phyloP scores from a whole-genome alignment of 2,888 invertebrate species.

The Stenoptilia bipunctidactyla region DNA sequence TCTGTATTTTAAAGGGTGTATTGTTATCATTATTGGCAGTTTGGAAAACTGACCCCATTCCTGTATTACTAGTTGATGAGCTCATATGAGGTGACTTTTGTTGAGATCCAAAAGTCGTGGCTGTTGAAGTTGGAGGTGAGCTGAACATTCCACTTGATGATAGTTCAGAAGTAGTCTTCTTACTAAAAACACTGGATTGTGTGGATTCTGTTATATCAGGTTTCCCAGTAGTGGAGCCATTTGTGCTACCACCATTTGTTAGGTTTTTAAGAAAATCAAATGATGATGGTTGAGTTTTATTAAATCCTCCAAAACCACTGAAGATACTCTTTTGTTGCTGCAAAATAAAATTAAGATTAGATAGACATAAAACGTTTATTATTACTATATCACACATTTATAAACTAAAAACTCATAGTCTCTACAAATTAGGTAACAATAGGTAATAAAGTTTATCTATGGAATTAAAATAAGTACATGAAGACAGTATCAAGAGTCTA shows the following conservation, averaged over 20 bases:
- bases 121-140: background rate
- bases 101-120: background rate
- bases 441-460: too few species aligned
- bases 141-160: slow-evolving; percentile 34
- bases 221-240: slow-evolving; percentile 31
- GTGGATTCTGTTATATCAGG: slow-evolving; percentile 27
- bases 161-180: slow-evolving; percentile 21
- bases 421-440: too few species aligned
- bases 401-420: too few species aligned
- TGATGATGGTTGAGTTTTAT: slow-evolving; percentile 60
- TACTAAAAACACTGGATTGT: slow-evolving; percentile 29
- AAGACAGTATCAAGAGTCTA: too few species aligned
- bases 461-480: too few species aligned
- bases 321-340: slow-evolving; percentile 74
- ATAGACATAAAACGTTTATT: too few species aligned
- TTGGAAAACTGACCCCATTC: slow-evolving; percentile 16
- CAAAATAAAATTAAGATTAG: slow-evolving; percentile 24
- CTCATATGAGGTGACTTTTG: background rate
- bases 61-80: background rate
- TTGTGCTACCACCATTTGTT: slow-evolving; percentile 54
- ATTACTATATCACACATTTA: slow-evolving; percentile 2
- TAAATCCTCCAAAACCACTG: slow-evolving; percentile 77
- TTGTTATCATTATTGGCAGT: slow-evolving; percentile 29
- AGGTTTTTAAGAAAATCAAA: slow-evolving; percentile 75
- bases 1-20: slow-evolving; percentile 32